These are phyloP conservation scores for Dasysyrphus tricinctus DNA, from an alignment of 2,888 invertebrate genomes.

Conservation along the genomic window DNA sequence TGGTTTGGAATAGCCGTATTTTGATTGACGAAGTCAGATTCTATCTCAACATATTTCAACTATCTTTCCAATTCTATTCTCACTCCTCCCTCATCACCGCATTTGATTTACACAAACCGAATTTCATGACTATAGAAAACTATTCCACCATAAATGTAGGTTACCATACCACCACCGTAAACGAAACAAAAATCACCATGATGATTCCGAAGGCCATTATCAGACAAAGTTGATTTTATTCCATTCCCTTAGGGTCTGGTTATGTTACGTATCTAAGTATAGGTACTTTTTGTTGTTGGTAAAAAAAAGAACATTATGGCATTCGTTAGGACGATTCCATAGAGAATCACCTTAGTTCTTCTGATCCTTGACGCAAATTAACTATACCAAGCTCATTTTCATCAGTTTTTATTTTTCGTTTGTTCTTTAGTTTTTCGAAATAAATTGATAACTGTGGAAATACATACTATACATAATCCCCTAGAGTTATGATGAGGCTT, in stretches of 20 bases:
- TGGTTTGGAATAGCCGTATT: background rate
- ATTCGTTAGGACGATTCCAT: slow-evolving; percentile 4
- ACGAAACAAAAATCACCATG: slow-evolving; percentile 2
- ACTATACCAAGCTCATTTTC: slow-evolving; percentile 10
- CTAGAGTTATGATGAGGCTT: background rate
- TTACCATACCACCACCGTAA: background rate
- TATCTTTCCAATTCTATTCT: background rate
- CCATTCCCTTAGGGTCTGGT: background rate
- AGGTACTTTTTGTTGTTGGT: background rate
- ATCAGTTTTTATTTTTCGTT: background rate
- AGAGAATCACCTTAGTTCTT: background rate
- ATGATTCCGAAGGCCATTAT: slow-evolving; percentile 9
- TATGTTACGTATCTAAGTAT: background rate
- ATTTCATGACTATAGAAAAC: background rate
- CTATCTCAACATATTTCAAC: background rate
- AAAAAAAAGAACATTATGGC: background rate
- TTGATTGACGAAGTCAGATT: background rate
- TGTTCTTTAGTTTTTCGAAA: background rate
- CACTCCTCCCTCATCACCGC: background rate
- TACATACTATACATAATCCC: background rate
- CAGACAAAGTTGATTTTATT: background rate
- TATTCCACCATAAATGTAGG: background rate
- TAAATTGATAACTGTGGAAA: background rate
- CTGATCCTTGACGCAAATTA: slow-evolving; percentile 13
- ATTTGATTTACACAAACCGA: background rate